These are phyloP conservation scores for Melanogrammus aeglefinus DNA, from an alignment of 2,797 vertebrate genomes.

Conservation along the genomic window DNA sequence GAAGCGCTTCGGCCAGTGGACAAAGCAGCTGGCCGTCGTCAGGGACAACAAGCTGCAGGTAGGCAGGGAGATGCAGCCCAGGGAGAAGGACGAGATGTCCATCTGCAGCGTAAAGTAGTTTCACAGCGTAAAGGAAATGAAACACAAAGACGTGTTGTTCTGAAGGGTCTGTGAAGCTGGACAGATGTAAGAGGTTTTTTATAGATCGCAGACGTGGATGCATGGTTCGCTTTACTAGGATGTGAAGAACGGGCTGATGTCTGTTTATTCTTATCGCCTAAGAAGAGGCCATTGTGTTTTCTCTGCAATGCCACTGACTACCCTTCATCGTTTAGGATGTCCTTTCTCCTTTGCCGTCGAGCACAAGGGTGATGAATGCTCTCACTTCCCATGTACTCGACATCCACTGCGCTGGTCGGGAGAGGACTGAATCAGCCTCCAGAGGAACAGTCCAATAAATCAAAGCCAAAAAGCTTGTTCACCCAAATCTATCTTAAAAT, in stretches of 20 bases:
- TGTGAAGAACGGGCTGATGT: not conserved
- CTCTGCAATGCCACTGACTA: not conserved
- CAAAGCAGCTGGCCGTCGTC: conserved; percentile 92
- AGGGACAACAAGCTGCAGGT: conserved; percentile 93
- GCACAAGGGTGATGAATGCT: not conserved
- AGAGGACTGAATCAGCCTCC: no score
- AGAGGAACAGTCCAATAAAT: not conserved
- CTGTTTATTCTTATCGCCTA: not conserved
- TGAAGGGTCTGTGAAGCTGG: no score
- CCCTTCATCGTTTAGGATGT: not conserved
- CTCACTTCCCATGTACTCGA: not conserved
- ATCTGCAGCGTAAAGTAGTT: no score
- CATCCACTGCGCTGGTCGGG: not conserved
- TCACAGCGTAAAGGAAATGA: not conserved
- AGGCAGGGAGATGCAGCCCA: conserved; percentile 17
- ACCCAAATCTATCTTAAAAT: no score
- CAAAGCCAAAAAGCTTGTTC: not conserved
- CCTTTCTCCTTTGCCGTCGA: not conserved
- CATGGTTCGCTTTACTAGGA: not conserved
- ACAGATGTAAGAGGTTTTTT: not conserved
- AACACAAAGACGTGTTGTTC: not conserved
- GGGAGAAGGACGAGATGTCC: not conserved
- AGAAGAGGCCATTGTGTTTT: not conserved
- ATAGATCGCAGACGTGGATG: not conserved
- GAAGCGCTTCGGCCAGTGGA: conserved; percentile 97